phyloP scores from a whole-genome alignment of 1,140 invertebrate species.

The Drosophila orosa region DNA sequence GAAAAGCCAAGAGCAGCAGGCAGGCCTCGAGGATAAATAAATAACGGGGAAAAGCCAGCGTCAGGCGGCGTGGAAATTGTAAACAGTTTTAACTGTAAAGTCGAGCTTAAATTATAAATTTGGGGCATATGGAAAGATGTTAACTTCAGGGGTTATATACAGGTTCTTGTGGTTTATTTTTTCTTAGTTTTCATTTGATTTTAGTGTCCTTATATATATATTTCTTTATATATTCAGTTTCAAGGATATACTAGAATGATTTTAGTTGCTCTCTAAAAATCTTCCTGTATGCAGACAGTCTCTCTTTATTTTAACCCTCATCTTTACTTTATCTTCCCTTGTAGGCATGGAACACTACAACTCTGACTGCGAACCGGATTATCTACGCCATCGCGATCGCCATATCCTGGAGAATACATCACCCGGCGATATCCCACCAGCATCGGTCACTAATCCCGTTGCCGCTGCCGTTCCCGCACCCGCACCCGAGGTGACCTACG shows the following conservation, averaged over 20 bases:
- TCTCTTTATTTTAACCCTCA: conserved; percentile 4
- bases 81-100: not conserved
- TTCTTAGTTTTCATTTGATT: not conserved
- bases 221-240: too few relatives aligned
- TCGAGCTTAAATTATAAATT: conserved; percentile 4
- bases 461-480: conserved; percentile 4
- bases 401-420: conserved; percentile 39
- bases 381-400: conserved; percentile 84
- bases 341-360: conserved; percentile 87
- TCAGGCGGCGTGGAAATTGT: conserved; percentile 6
- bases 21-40: conserved; percentile 8
- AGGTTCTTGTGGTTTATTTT: not conserved
- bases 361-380: conserved; percentile 85
- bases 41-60: not conserved
- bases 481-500: conserved; percentile 61
- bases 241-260: too few relatives aligned
- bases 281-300: too few relatives aligned
- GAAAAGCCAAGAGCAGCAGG: conserved; percentile 21
- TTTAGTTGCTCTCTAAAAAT: too few relatives aligned
- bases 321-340: not conserved
- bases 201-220: too few relatives aligned
- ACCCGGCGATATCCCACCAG: conserved; percentile 80
- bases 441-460: conserved; percentile 34
- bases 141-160: not conserved
- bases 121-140: not conserved